Base-by-base conservation (phyloP, 2,113 vertebrate species). In the Willisornis vidua region DNA sequence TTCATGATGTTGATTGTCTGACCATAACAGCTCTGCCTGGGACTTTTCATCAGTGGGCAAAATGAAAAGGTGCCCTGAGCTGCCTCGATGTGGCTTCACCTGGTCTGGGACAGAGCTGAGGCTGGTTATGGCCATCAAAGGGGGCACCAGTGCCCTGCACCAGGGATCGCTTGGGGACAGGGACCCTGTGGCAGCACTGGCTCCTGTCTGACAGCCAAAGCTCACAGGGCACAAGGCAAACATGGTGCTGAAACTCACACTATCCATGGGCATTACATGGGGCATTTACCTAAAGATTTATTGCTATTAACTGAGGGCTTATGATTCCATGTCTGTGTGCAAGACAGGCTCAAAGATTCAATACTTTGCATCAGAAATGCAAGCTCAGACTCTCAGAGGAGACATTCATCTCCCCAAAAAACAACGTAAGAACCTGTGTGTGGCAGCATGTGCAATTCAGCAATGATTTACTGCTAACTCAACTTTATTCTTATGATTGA, bases 21-120 rank as follows among this genome's bases (percentile, higher is more conserved):
- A 49, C 28, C 39, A 9, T 0, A 0, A 35, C 28, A 0, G 35
- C 51, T 46, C 72, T 23, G 1, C 41, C 55, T n/a, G 29, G 7
- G 14, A 9, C 24, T 51, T 37, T 26, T 20, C 25, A 17, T 13
- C 37, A 15, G 13, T 1, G 3, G 14, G 8, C 63, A 90, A 45
- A 52, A 14, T 9, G 54, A 67, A 43, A 63, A 87, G 0, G 12
- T 19, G 12, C 17, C 28, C 66, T 37, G 57, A 51, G 71, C 41
- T 74, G 57, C 33, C 28, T 33, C 3, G 6, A 12, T 1, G 39
- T n/a, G 73, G n/a, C 18, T 67, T 62, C 18, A 2, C 8, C 24
- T 46, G 48, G 24, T 46, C 6, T 59, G 59, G 45, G 78, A 73
- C 10, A 24, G 29, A 74, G 63, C 37, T 37, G 57, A 46, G 51